Evolutionary conservation across 1,140 invertebrate species (phyloP), one percentile per base, ranked within the genome.

Genomic region (Tetranychus cinnabarinus): DNA sequence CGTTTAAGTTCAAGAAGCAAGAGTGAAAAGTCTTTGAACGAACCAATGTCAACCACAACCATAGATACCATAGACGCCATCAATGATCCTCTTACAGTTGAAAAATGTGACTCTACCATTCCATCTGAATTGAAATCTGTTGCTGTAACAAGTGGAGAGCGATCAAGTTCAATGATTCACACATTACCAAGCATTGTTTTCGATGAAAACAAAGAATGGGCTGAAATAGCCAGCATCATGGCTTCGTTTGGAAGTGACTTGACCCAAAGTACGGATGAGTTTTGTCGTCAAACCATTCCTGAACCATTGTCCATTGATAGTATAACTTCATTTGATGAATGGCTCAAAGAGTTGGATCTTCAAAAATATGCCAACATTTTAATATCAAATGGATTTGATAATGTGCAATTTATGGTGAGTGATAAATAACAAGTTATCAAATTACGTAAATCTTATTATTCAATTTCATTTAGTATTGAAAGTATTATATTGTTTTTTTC

Each of bases 151-250:
- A 8, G 23, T 56, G 2, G 12, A 3, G 46, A 47, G 8, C 34
- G 12, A 2, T 39, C 35, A 56, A 5, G 13, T 39, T 23, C 31
- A 8, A n/a, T 5, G 35, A 55, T 35, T 42, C 33, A 23, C 23
- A 23, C 23, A 23, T 36, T 33, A 23, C 13, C 46, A 13, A 10
- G 45, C 10, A 23, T 61, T 10, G 35, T 6, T 36, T 37, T 37
- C 23, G 57, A 58, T 37, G 57, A 37, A 15, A 46, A 42, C 13
- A 58, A 42, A 58, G 57, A 92, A 72, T 92, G 88, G 85, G 85
- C 86, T 1, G 89, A 90, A 73, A 92, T 95, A 62, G 86, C 85
- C 8, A 87, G 90, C 72, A 91, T 91, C 62, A 88, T 95, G 81
- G 85, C 85, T 31, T 86, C 86, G 1, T 87, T 92, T 68, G 87